A percentile compares a stretch with the other conserved stretches of the same genome.
Evolutionary conservation across 2,888 invertebrate genomes (phyloP).

Genomic region (Eucera pruinosa): DNA sequence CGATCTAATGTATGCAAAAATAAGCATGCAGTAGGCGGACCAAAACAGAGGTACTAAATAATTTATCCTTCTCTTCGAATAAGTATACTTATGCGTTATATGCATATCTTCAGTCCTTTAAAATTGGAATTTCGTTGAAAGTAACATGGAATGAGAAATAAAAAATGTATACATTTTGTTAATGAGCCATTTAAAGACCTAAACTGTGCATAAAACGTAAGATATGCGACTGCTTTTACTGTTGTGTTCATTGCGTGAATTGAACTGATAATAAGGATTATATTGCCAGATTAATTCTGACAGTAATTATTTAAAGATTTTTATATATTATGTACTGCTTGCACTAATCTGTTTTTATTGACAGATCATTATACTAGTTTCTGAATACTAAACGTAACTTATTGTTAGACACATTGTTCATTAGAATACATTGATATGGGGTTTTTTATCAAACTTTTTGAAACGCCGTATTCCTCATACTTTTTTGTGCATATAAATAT

Average conservation of each 20-base stretch:
- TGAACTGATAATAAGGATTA: slow-evolving; percentile 31
- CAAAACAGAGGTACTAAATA: slow-evolving; percentile 41
- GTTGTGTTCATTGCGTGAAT: slow-evolving; percentile 45
- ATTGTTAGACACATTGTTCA: slow-evolving; percentile 17
- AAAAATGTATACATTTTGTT: neutral
- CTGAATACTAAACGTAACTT: slow-evolving; percentile 21
- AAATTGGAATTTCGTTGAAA: neutral
- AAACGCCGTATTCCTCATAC: slow-evolving; percentile 16
- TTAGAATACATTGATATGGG: slow-evolving; percentile 6
- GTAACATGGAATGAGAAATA: neutral
- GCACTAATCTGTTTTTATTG: slow-evolving; percentile 39
- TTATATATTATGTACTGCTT: slow-evolving; percentile 37
- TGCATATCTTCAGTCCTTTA: neutral
- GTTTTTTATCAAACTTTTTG: slow-evolving; percentile 32
- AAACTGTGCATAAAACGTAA: slow-evolving; percentile 27
- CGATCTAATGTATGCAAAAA: slow-evolving; percentile 11
- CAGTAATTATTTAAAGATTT: slow-evolving; percentile 34
- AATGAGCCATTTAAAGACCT: slow-evolving; percentile 10
- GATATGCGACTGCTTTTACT: slow-evolving; percentile 41
- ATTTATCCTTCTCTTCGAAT: slow-evolving; percentile 17
- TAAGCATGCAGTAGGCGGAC: slow-evolving; percentile 50
- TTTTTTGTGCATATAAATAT: slow-evolving; percentile 10
- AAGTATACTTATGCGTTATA: neutral
- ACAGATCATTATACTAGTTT: slow-evolving; percentile 29
- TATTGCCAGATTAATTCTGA: slow-evolving; percentile 22